Conservation (phyloP, 92 coral and sea anemone genomes). For the Zoanthus solanderi region DNA sequence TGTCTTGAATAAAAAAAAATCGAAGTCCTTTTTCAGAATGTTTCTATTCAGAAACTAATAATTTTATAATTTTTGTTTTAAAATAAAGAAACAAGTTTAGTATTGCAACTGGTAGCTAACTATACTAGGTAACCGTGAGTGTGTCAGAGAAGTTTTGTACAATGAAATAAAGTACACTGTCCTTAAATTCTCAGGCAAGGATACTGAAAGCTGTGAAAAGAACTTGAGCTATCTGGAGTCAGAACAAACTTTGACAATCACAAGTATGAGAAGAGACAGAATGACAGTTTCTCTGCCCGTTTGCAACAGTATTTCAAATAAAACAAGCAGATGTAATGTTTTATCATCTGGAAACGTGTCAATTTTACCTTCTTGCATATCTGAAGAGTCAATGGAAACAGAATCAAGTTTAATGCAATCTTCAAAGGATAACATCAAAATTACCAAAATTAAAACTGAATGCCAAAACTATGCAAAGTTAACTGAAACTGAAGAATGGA, state of each 20-base stretch:
- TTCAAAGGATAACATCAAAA: background rate
- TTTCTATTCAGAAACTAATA: too few species aligned
- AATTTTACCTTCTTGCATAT: too few species aligned
- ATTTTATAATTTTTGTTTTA: too few species aligned
- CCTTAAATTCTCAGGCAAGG: background rate
- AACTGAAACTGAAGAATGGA: conserved; percentile 18
- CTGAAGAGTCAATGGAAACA: background rate
- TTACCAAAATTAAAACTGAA: background rate
- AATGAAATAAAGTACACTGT: background rate
- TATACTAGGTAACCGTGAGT: too few species aligned
- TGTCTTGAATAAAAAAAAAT: too few species aligned
- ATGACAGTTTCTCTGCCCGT: background rate
- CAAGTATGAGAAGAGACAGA: background rate
- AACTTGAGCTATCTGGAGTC: background rate
- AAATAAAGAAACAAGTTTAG: too few species aligned
- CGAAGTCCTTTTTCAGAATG: too few species aligned
- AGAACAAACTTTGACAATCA: background rate
- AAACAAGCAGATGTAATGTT: background rate
- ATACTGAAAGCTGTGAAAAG: background rate
- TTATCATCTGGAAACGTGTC: background rate
- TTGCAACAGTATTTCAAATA: conserved; percentile 11
- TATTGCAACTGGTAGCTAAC: too few species aligned
- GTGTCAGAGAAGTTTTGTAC: too few species aligned
- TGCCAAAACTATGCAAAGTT: background rate
- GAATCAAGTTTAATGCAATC: background rate